Evolutionary conservation across 1,140 invertebrate species (phyloP).

Genomic region (Copidosoma floridanum): DNA sequence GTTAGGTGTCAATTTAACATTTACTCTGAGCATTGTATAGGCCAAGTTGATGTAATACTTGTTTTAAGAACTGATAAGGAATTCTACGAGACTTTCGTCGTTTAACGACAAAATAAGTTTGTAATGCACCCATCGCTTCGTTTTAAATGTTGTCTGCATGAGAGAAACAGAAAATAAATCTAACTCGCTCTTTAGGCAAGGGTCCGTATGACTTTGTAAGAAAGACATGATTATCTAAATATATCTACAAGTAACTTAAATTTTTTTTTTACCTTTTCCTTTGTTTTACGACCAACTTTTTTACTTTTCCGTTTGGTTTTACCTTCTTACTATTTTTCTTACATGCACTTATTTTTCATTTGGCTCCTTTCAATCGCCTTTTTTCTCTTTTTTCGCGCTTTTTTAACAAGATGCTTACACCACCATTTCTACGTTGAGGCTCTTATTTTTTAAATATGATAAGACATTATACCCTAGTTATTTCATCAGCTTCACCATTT

Average conservation of each 20-base stretch:
- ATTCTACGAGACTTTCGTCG: slow-evolving; percentile 44
- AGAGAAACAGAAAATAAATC: slow-evolving; percentile 51
- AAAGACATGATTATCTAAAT: slow-evolving; percentile 25
- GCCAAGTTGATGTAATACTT: no score
- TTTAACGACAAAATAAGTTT: slow-evolving; percentile 46
- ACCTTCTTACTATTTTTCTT: no score
- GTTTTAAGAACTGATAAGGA: neutral
- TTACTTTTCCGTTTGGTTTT: no score
- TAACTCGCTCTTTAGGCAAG: slow-evolving; percentile 43
- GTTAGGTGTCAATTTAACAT: slow-evolving; percentile 29
- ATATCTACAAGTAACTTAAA: neutral
- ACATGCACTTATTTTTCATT: no score
- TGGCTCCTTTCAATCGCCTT: no score
- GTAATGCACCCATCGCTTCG: slow-evolving; percentile 42
- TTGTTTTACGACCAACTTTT: neutral
- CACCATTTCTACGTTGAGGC: no score
- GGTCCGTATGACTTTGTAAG: slow-evolving; percentile 25
- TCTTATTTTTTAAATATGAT: no score
- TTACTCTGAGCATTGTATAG: slow-evolving; percentile 35
- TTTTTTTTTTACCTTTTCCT: neutral
- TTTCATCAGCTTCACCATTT: no score
- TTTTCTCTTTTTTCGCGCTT: no score
- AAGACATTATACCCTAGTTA: no score
- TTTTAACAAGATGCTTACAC: no score
- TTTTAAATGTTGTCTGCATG: slow-evolving; percentile 49